Conservation (phyloP, 2,888 invertebrate genomes). For the Oscheius sp. region DNA sequence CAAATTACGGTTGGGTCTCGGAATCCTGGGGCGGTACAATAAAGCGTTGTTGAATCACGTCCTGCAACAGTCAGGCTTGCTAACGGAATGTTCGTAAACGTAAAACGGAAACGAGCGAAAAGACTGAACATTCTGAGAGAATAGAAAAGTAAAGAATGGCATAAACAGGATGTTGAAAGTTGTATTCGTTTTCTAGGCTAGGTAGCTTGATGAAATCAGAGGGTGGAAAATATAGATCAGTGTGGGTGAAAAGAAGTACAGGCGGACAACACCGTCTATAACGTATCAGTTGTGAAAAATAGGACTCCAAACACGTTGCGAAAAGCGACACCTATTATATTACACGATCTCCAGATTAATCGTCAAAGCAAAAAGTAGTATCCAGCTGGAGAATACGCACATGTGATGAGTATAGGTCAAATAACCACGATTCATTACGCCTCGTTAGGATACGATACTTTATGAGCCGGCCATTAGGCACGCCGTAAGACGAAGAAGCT, state of each 20-base stretch:
- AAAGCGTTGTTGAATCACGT: constrained; percentile 13
- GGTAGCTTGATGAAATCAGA: too few species aligned
- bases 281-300: too few species aligned
- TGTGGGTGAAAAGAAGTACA: too few species aligned
- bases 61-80: constrained; percentile 20
- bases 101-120: not conserved
- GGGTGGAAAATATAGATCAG: too few species aligned
- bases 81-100: not conserved
- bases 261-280: too few species aligned
- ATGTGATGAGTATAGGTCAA: constrained; percentile 18
- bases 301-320: too few species aligned
- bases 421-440: not conserved
- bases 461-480: too few species aligned
- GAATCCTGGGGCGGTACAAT: constrained; percentile 5
- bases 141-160: not conserved
- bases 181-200: too few species aligned
- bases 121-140: not conserved
- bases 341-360: too few species aligned
- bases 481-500: too few species aligned
- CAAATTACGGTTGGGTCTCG: not conserved
- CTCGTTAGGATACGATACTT: not conserved
- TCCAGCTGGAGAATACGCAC: not conserved
- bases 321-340: too few species aligned
- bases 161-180: not conserved
- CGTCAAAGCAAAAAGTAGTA: too few species aligned